Percentiles rank a stretch among this genome's conserved stretches.
Evolutionary conservation across 1,140 invertebrate species (phyloP).

Genomic region (Pachypsylla venusta): DNA sequence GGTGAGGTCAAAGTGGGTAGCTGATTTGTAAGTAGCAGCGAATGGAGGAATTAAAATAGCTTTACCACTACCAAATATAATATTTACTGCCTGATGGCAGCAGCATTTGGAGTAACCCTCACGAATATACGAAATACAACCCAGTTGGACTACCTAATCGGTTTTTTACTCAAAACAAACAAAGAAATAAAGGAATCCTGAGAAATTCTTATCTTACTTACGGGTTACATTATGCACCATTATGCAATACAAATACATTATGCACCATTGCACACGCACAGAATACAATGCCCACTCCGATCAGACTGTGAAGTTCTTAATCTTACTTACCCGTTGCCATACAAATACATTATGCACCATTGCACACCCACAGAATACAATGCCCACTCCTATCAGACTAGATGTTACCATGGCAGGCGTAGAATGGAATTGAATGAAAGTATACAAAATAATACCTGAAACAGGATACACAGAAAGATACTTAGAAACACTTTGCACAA

Average conservation of each 20-base stretch:
- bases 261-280: slow-evolving; percentile 85
- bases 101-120: no score
- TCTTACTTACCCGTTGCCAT: slow-evolving; percentile 64
- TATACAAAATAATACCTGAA: slow-evolving; percentile 79
- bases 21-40: no score
- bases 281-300: slow-evolving; percentile 76
- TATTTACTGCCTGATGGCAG: no score
- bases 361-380: slow-evolving; percentile 79
- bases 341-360: slow-evolving; percentile 89
- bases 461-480: slow-evolving; percentile 24
- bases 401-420: slow-evolving; percentile 79
- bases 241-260: slow-evolving; percentile 87
- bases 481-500: no score
- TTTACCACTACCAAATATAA: no score
- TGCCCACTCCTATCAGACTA: slow-evolving; percentile 71
- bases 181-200: slow-evolving; percentile 12
- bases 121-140: neutral
- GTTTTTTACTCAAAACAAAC: slow-evolving; percentile 19
- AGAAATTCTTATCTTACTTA: slow-evolving; percentile 19
- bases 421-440: slow-evolving; percentile 81
- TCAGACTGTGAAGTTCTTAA: slow-evolving; percentile 47
- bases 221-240: no score
- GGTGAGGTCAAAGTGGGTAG: no score
- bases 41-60: no score
- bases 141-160: slow-evolving; percentile 15